Evolutionary conservation across 2,113 vertebrate species (phyloP), one percentile per base, ranked within the genome.

Genomic region (Gadus macrocephalus): DNA sequence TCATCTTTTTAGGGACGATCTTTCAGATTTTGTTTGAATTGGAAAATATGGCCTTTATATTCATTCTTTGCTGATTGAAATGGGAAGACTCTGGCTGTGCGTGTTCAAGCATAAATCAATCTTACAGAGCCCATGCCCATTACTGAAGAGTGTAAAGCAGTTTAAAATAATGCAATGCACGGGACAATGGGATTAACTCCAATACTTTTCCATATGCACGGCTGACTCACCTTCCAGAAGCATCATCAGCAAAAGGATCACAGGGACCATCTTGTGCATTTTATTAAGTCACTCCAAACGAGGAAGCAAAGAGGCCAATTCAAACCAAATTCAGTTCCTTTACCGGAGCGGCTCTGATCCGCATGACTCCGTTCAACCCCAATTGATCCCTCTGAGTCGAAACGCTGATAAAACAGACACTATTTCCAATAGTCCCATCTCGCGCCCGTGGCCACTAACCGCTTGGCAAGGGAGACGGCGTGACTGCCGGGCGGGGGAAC

Each of bases 161-260:
- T 49, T 49, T 49, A 9, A 49, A 49, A 49, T 49, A 49, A 49
- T 9, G 42, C 9, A 49, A 49, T 14, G 31, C 4, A 35, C 42
- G 42, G 8, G 42, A 20, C 6, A 61, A 61, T 1, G 7, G 20
- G 59, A 49, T 14, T 11, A 9, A 49, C 42, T 14, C 9, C 9
- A 49, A 9, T 49, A 12, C 42, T 49, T 49, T 49, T 6, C 22
- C n/a, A 3, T 20, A 25, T 4, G 64, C 25, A 67, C 22, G 20
- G n/a, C 27, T 60, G 31, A 72, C 87, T 90, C 75, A 92, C 91
- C 91, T 85, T 85, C 66, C 55, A 89, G 83, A 14, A 90, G 77
- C 66, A 92, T 71, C 74, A 85, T 75, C 61, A n/a, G 76, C 73
- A 90, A 66, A 63, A 77, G 87, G 25, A 90, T 71, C 5, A 81